Conservation (phyloP, 2,113 vertebrate genomes). For the Hippocampus abdominalis region DNA sequence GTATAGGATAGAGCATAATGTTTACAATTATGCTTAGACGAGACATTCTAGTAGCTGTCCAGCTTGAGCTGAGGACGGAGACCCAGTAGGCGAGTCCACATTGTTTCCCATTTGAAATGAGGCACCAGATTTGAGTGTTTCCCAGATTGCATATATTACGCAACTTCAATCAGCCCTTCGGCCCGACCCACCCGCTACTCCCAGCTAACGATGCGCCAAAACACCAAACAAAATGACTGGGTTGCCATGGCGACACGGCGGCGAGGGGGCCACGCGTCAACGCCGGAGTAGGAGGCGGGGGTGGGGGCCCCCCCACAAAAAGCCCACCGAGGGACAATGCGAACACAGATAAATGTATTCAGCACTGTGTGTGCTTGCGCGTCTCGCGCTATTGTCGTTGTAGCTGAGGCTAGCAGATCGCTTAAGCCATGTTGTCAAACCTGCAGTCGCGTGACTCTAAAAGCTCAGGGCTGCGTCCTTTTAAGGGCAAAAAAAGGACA, state of each 20-base stretch:
- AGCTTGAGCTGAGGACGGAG: too few species aligned
- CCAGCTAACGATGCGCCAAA: not conserved
- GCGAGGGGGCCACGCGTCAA: constrained; percentile 31
- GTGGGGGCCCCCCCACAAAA: constrained; percentile 9
- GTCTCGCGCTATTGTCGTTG: constrained; percentile 30
- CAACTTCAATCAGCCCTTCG: not conserved
- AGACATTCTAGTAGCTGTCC: too few species aligned
- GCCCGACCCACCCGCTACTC: not conserved
- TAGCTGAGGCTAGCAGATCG: constrained; percentile 52
- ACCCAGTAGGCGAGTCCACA: too few species aligned
- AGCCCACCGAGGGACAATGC: constrained; percentile 37
- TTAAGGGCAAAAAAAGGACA: not conserved
- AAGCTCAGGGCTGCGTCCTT: not conserved
- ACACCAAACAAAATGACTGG: constrained; percentile 28
- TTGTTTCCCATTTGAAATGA: too few species aligned
- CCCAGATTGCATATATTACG: too few species aligned
- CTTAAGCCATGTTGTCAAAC: not conserved
- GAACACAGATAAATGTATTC: constrained; percentile 39
- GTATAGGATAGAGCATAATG: too few species aligned
- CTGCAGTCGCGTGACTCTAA: constrained; percentile 11
- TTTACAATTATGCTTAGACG: too few species aligned
- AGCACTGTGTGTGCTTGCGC: constrained; percentile 6
- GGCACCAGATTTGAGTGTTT: too few species aligned
- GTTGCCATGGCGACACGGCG: constrained; percentile 44
- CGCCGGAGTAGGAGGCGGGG: not conserved